Evolutionary conservation across 2,888 invertebrate species (phyloP), one percentile per base, ranked within the genome.

Genomic region (Limnephilus auricula): DNA sequence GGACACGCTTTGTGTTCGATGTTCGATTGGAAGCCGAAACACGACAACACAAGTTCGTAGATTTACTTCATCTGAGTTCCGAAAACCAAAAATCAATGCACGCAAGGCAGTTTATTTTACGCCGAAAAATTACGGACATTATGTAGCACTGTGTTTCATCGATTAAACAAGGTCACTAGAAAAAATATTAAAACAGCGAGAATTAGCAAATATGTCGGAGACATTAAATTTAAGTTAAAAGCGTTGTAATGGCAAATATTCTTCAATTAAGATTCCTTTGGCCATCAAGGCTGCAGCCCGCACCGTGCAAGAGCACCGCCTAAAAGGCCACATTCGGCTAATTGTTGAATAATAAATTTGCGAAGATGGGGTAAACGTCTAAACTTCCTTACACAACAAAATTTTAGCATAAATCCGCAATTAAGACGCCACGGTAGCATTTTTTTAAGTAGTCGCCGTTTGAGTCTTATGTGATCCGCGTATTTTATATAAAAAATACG

Each of bases 281-380:
- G 25, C 5, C n/a, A 65, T 25, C 65, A 65, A 65, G 65, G 65
- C 65, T 65, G 65, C 65, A 65, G 65, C 9, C 65, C n/a, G 25
- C 25, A 9, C 25, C 9, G 65, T 65, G 25, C 31, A 78, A 88
- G 78, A 86, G 37, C 31, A 78, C 78, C 87, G 37, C 87, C 65
- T 78, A 78, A 88, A 88, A 88, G 87, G 87, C 79, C 87, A 78
- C 34, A 9, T 88, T 88, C 78, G n/a, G 37, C 79, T 79, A 88
- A 88, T 79, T 79, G 87, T 79, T 32, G 85, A 40, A 85, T 85
- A 85, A 85, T 85, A 85, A 37, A 85, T 85, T 40, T 40, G 40
- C 37, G 12, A 85, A 40, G 84, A 45, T 85, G 40, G n/a, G 45
- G 85, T 40, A n/a, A 85, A 40, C 85, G 85, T 40, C 85, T 40